Conservation (phyloP, 1,140 invertebrate species). For the Grapholita molesta region DNA sequence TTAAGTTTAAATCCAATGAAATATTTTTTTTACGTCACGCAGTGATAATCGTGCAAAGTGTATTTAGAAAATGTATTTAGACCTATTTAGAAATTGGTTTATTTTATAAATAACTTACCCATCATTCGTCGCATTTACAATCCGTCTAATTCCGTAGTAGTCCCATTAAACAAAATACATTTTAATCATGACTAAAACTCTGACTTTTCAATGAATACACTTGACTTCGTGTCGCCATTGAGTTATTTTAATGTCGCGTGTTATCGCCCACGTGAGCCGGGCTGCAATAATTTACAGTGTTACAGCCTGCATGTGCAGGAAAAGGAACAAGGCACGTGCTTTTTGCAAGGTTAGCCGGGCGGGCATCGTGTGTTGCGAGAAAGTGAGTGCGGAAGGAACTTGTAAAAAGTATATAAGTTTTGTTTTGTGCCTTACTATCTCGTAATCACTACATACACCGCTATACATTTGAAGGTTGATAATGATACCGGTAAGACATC, state of each 20-base stretch:
- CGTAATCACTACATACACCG: too few species aligned
- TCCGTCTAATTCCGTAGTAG: too few species aligned
- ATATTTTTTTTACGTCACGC: too few species aligned
- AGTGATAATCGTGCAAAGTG: too few species aligned
- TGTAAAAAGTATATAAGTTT: not conserved
- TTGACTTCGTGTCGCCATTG: not conserved
- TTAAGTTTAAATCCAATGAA: too few species aligned
- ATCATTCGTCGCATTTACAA: too few species aligned
- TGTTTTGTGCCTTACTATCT: not conserved
- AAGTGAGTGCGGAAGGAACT: not conserved
- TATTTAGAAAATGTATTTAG: too few species aligned
- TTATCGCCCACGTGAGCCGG: not conserved
- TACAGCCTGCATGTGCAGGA: not conserved
- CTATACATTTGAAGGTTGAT: too few species aligned
- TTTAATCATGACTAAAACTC: not conserved
- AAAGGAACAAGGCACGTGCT: not conserved
- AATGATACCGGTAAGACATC: too few species aligned
- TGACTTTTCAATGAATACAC: not conserved
- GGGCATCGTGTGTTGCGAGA: not conserved
- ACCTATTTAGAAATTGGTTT: too few species aligned
- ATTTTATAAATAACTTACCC: too few species aligned
- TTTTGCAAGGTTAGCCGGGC: not conserved
- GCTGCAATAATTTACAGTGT: not conserved
- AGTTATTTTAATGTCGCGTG: not conserved
- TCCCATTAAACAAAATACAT: too few species aligned